Evolutionary conservation across 1,140 invertebrate genomes (phyloP).

Genomic region (Camponotus floridanus): DNA sequence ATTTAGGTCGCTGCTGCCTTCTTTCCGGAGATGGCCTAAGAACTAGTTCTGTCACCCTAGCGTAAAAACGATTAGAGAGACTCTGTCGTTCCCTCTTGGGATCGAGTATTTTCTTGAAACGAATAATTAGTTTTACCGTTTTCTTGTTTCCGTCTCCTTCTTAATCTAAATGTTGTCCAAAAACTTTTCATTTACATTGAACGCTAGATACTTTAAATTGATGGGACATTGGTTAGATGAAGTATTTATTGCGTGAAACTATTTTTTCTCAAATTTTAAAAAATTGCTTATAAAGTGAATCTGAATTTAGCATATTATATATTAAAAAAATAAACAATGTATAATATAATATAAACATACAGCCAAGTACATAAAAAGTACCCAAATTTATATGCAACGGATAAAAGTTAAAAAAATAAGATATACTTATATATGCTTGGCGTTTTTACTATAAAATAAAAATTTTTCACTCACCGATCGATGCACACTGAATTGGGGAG

Average conservation of each 20-base stretch:
- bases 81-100: constrained; percentile 2
- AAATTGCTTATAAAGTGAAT: not conserved
- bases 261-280: not conserved
- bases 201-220: constrained; percentile 33
- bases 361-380: too few relatives aligned
- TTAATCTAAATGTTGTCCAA: constrained; percentile 34
- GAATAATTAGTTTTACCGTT: constrained; percentile 51
- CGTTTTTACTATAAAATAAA: too few relatives aligned
- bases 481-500: too few relatives aligned
- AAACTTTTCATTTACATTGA: constrained; percentile 34
- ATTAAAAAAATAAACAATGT: too few relatives aligned
- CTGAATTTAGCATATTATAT: not conserved
- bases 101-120: constrained; percentile 2
- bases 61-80: constrained; percentile 34
- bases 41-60: constrained; percentile 29
- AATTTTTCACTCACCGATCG: too few relatives aligned
- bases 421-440: too few relatives aligned
- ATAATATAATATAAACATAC: too few relatives aligned
- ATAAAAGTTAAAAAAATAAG: too few relatives aligned
- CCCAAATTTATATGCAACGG: too few relatives aligned
- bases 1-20: constrained; percentile 42
- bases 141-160: constrained; percentile 6
- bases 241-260: not conserved
- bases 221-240: not conserved
- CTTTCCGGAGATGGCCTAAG: constrained; percentile 26